These are phyloP conservation scores for Nannobrachium achirus DNA, from an alignment of 2,113 vertebrate genomes.

Conservation along the genomic window DNA sequence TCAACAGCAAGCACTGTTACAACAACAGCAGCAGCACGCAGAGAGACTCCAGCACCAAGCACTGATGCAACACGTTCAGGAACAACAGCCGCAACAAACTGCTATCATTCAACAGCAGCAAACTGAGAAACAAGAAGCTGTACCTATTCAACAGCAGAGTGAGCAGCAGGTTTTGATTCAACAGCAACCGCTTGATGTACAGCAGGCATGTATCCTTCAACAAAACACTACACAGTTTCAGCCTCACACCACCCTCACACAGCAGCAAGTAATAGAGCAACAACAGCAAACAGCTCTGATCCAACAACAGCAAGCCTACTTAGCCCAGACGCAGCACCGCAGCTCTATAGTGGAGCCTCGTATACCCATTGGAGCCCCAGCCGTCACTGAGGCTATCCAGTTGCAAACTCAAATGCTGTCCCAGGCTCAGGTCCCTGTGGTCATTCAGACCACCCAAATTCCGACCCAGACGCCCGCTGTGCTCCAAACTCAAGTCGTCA, in stretches of 20 bases:
- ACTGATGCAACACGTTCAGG: slow-evolving; percentile 63
- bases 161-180: slow-evolving; percentile 62
- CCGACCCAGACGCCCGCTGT: slow-evolving; percentile 34
- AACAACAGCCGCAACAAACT: slow-evolving; percentile 64
- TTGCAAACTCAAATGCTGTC: slow-evolving; percentile 48
- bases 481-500: slow-evolving; percentile 52
- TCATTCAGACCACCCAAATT: slow-evolving; percentile 42
- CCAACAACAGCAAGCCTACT: slow-evolving; percentile 68
- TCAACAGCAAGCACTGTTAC: slow-evolving; percentile 13
- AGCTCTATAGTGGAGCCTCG: slow-evolving; percentile 58
- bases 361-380: slow-evolving; percentile 45
- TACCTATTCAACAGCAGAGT: slow-evolving; percentile 41
- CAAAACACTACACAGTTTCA: slow-evolving; percentile 45
- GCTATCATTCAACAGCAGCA: slow-evolving; percentile 60
- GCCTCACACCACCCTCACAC: slow-evolving; percentile 45
- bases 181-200: slow-evolving; percentile 51
- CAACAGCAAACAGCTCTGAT: slow-evolving; percentile 56
- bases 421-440: slow-evolving; percentile 50
- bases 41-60: slow-evolving; percentile 63
- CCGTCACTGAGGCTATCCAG: slow-evolving; percentile 49
- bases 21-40: slow-evolving; percentile 35
- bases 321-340: slow-evolving; percentile 50
- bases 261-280: slow-evolving; percentile 63
- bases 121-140: slow-evolving; percentile 55
- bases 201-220: slow-evolving; percentile 48